Evolutionary conservation across 2,888 invertebrate species (phyloP), one percentile per base, ranked within the genome.

Genomic region (Neocrepidodera transversa): DNA sequence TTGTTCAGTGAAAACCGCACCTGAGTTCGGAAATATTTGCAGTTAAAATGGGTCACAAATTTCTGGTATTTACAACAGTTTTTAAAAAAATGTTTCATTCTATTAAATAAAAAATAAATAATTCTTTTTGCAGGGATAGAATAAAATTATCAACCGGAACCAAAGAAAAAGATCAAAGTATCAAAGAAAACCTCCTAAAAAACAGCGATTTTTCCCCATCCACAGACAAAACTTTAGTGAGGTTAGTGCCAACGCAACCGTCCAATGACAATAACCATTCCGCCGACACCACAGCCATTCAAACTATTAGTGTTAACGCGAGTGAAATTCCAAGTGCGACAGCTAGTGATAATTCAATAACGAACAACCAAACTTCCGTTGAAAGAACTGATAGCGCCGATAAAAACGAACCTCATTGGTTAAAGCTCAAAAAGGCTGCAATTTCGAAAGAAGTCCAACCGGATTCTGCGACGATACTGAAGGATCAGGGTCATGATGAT

Each of bases 361-460:
- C 56, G 40, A 48, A 57, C 43, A 42, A 52, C 13, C 56, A 64
- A 30, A 49, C 40, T 28, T 60, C 54, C 36, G 47, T 63, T 26
- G 64, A 63, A 75, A 78, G 61, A 74, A 75, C 61, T 28, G 67
- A 65, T 32, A 76, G 73, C 69, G 69, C 81, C 42, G 68, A 76
- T 8, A 83, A 79, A 68, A 78, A 71, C 43, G 87, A 85, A 72
- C 87, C 78, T 8, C 77, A 75, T 57, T 92, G 92, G 92, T 85
- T 85, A 10, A 90, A 90, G 80, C 80, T 92, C 38, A 92, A 91
- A 76, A 87, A 90, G 75, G 92, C 92, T 10, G 82, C 86, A 30
- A 86, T 86, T 65, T 79, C 85, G 69, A 82, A 85, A 32, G 85
- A 79, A 28, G 58, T 69, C 35, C 72, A 72, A n/a, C 55, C 56